A percentile compares a stretch with the other conserved stretches of the same genome.
phyloP scores from a whole-genome alignment of 2,797 vertebrate species.

The Molossus alvarezi region DNA sequence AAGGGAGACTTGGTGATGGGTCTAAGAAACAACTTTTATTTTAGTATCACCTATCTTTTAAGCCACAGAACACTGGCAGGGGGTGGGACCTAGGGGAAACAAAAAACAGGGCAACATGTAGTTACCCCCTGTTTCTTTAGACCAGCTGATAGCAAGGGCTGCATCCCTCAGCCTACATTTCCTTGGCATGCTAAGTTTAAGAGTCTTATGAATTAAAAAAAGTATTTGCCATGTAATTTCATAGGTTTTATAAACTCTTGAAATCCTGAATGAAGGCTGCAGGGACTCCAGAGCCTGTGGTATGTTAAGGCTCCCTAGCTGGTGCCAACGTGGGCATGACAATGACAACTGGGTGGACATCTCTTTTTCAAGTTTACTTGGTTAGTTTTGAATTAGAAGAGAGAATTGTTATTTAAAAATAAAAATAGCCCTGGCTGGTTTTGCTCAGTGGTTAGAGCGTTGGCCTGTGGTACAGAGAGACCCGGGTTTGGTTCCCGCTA shows the following conservation, averaged over 20 bases:
- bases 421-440: not conserved
- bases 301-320: not conserved
- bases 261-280: not conserved
- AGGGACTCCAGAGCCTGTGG: not conserved
- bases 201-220: not conserved
- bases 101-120: not conserved
- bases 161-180: not conserved
- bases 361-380: conserved; percentile 47
- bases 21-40: not conserved
- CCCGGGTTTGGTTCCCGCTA: too few relatives aligned
- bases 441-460: too few relatives aligned
- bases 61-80: not conserved
- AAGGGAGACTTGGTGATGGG: not conserved
- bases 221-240: not conserved
- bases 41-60: not conserved
- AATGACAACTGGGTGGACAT: not conserved
- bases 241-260: conserved; percentile 22
- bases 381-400: conserved; percentile 45
- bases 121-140: not conserved
- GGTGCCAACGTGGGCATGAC: not conserved
- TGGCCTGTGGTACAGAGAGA: too few relatives aligned
- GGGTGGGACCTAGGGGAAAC: not conserved
- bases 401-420: conserved; percentile 18
- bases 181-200: not conserved
- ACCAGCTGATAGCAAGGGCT: not conserved